Evolutionary conservation across 2,113 vertebrate species (phyloP), one percentile per base, ranked within the genome.

Genomic region (Cacatua alba): DNA sequence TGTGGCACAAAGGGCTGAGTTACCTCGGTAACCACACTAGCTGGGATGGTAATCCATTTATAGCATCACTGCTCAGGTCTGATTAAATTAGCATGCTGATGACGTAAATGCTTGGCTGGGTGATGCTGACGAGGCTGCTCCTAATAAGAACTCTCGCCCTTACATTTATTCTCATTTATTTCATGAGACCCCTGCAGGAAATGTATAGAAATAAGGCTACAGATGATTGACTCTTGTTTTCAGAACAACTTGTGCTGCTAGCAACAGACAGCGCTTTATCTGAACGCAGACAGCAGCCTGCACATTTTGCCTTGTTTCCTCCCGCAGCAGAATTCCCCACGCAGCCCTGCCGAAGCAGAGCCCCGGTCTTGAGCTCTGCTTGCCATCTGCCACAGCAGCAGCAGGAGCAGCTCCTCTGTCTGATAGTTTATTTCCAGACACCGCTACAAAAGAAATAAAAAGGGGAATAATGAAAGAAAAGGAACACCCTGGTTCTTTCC

Each of bases 21-120:
- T 98, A 96, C 98, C 98, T 95, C 97, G 97, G 98, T 97, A 98
- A 98, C 98, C 91, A 92, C 91, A 95, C 94, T 95, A 92, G 96
- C 96, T 97, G 88, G 95, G 94, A 95, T 96, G 97, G 82, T 97
- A 97, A 95, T 98, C 97, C 97, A 97, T 95, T 96, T 97, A 96
- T 97, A 97, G 97, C 87, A 95, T 94, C 69, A 84, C 92, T 57
- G 79, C 92, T 96, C 88, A 71, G 93, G 92, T 97, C 97, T 97
- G 96, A 98, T 98, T 98, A 97, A 97, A 97, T 97, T 97, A 97
- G 94, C 90, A 80, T 94, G 96, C 95, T 95, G 94, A 94, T 97
- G 97, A 97, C 65, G 85, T 94, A 67, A 90, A 93, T 92, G 88
- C 97, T 94, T 96, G 94, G 92, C 75, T 93, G 86, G 96, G 97